These are phyloP conservation scores for Tetragnatha versicolor DNA, from an alignment of 1,140 invertebrate genomes.

Conservation along the genomic window DNA sequence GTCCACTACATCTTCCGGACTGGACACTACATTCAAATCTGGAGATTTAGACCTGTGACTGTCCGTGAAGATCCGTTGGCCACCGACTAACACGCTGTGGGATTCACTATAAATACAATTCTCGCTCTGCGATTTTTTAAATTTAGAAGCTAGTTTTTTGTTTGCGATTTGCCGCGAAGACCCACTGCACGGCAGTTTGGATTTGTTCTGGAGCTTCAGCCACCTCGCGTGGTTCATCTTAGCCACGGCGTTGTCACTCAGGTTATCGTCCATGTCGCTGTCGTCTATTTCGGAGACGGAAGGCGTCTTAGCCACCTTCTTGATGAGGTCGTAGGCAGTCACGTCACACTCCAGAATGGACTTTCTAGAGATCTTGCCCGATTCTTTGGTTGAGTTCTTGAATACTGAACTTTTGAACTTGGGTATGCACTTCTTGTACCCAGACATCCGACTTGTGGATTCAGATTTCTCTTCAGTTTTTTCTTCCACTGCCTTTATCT, in stretches of 20 bases:
- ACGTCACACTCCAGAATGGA: conserved; percentile 85
- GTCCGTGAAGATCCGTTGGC: conserved; percentile 47
- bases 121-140: conserved; percentile 33
- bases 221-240: conserved; percentile 20
- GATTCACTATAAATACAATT: conserved; percentile 44
- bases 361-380: conserved; percentile 61
- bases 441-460: conserved; percentile 32
- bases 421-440: conserved; percentile 37
- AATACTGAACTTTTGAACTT: conserved; percentile 23
- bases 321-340: conserved; percentile 81
- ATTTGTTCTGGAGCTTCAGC: conserved; percentile 32
- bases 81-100: conserved; percentile 40
- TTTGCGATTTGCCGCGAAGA: conserved; percentile 15
- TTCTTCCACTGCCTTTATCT: conserved; percentile 10
- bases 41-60: conserved; percentile 41
- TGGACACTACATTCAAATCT: background rate
- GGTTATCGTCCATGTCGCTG: conserved; percentile 63
- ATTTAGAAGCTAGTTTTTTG: conserved; percentile 23
- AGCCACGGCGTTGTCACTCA: conserved; percentile 67
- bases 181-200: conserved; percentile 1
- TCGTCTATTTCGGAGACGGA: conserved; percentile 49
- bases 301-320: conserved; percentile 59
- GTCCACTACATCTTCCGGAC: background rate
- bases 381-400: conserved; percentile 22
- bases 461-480: conserved; percentile 28